These are phyloP conservation scores for Syngnathus scovelli DNA, from an alignment of 2,113 vertebrate species.

Conservation along the genomic window DNA sequence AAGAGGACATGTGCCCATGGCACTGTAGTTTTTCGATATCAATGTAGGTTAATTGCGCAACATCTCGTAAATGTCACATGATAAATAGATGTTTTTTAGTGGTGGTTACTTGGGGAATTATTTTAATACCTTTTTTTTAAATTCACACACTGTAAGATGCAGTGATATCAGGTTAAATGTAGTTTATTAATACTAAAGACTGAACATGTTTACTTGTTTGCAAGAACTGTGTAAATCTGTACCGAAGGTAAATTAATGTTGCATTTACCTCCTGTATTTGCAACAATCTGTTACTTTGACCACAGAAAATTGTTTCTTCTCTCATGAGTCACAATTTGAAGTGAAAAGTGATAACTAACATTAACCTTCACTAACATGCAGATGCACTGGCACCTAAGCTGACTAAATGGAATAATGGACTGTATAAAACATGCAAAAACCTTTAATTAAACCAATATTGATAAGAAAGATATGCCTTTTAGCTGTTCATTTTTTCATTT, in stretches of 20 bases:
- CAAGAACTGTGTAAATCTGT: conserved; percentile 25
- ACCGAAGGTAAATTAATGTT: neutral
- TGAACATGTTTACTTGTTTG: conserved; percentile 27
- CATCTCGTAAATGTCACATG: neutral
- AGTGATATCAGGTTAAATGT: conserved; percentile 4
- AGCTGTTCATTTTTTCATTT: neutral
- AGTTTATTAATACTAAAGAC: conserved; percentile 1
- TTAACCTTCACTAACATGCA: neutral
- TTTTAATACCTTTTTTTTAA: neutral
- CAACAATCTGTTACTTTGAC: conserved; percentile 16
- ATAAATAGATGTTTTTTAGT: neutral
- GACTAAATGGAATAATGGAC: neutral
- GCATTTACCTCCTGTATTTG: neutral
- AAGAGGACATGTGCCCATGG: neutral
- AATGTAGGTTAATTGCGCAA: neutral
- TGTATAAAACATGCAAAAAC: neutral
- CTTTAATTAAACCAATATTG: neutral
- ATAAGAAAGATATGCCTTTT: neutral
- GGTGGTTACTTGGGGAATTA: neutral
- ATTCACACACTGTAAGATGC: neutral
- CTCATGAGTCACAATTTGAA: neutral
- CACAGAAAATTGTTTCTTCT: conserved; percentile 18
- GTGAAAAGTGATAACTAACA: neutral
- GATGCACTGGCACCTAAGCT: neutral
- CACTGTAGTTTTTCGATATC: too few species aligned